These are phyloP conservation scores for Melanotaenia parkinsoni DNA, from an alignment of 2,797 vertebrate genomes.

Conservation along the genomic window DNA sequence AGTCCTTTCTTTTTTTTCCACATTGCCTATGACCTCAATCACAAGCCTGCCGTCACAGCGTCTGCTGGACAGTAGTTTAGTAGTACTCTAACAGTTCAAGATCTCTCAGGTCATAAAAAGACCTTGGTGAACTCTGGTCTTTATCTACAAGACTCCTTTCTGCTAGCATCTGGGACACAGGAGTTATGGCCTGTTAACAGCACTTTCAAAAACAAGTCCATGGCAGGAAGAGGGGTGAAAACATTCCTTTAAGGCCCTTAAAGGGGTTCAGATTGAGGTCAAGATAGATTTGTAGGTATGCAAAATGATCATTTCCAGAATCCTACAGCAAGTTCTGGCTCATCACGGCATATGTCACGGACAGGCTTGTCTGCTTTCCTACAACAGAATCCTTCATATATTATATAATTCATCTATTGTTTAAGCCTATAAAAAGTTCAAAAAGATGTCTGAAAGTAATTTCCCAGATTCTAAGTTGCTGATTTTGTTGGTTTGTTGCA, in stretches of 20 bases:
- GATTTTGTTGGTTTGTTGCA: background rate
- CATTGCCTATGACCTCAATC: slow-evolving; percentile 66
- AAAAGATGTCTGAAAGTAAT: too few relatives aligned
- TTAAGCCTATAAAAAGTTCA: background rate
- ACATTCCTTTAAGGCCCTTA: slow-evolving; percentile 3
- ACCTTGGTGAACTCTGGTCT: slow-evolving; percentile 40
- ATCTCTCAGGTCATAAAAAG: slow-evolving; percentile 29
- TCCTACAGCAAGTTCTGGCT: background rate
- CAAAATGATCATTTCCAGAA: background rate
- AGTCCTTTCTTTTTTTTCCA: slow-evolving; percentile 9
- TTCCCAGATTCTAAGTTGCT: background rate
- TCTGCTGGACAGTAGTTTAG: slow-evolving; percentile 31
- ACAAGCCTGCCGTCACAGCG: slow-evolving; percentile 6
- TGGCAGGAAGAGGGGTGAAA: slow-evolving; percentile 27
- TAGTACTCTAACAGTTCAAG: slow-evolving; percentile 9
- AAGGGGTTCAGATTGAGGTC: slow-evolving; percentile 36
- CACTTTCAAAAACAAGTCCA: slow-evolving; percentile 31
- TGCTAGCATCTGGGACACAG: slow-evolving; percentile 24
- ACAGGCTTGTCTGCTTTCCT: background rate
- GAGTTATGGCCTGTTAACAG: slow-evolving; percentile 38
- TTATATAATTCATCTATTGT: background rate
- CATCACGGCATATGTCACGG: background rate
- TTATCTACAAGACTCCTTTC: slow-evolving; percentile 33
- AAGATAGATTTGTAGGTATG: background rate
- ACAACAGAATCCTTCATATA: background rate